Conservation (phyloP, 2,113 vertebrate species). For the Mugil cephalus region DNA sequence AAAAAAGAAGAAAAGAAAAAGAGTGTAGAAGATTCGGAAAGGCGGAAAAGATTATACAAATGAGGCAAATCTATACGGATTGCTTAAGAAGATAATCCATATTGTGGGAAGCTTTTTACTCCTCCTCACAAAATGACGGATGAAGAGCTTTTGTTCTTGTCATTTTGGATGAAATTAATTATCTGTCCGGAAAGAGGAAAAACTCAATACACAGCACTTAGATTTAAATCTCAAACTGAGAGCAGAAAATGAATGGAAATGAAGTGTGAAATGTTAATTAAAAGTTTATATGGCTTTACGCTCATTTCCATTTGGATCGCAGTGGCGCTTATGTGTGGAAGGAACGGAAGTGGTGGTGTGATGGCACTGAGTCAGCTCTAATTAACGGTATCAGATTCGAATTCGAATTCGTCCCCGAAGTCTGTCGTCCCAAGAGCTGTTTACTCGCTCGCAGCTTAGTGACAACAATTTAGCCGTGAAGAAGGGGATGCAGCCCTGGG, state of each 20-base stretch:
- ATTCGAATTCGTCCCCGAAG: slow-evolving; percentile 20
- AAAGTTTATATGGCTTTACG: slow-evolving; percentile 17
- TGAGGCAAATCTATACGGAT: slow-evolving; percentile 57
- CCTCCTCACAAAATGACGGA: slow-evolving; percentile 1
- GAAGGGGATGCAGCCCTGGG: slow-evolving; percentile 17
- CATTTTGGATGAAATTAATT: slow-evolving; percentile 25
- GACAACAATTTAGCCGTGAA: slow-evolving; percentile 38
- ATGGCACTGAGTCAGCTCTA: slow-evolving; percentile 5
- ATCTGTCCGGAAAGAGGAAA: slow-evolving; percentile 23
- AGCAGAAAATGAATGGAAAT: slow-evolving; percentile 10
- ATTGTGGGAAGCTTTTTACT: slow-evolving; percentile 30
- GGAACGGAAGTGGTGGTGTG: slow-evolving; percentile 2
- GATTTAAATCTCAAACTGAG: slow-evolving; percentile 24
- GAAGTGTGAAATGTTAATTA: slow-evolving; percentile 8
- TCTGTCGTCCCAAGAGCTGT: slow-evolving; percentile 21
- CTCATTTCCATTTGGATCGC: slow-evolving; percentile 3
- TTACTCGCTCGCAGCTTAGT: slow-evolving; percentile 34
- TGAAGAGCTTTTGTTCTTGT: slow-evolving; percentile 24
- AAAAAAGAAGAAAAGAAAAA: not conserved
- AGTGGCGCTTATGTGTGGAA: not conserved
- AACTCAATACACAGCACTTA: slow-evolving; percentile 1
- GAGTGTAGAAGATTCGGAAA: not conserved
- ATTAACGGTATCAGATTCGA: slow-evolving; percentile 43
- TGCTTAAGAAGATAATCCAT: slow-evolving; percentile 53
- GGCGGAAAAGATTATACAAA: slow-evolving; percentile 63